A percentile compares a stretch with the other conserved stretches of the same genome.
phyloP scores from a whole-genome alignment of 2,888 invertebrate genomes.

The Andrena marginata region DNA sequence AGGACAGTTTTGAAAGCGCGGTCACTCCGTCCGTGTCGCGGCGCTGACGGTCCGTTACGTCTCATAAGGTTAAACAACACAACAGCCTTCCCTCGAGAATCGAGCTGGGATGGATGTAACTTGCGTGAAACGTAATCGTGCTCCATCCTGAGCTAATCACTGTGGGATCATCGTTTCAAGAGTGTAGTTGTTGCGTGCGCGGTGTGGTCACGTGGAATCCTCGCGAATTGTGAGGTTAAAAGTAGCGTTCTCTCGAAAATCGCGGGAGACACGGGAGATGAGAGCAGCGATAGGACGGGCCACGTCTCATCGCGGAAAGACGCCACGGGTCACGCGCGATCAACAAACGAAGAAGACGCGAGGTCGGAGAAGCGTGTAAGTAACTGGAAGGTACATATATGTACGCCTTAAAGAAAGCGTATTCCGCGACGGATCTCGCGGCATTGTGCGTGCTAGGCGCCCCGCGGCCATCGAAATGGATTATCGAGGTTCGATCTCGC shows the following conservation, averaged over 20 bases:
- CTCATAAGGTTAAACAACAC: constrained; percentile 13
- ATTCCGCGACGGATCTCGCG: background rate
- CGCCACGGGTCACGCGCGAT: background rate
- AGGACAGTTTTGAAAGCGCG: background rate
- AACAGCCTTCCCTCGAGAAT: constrained; percentile 2
- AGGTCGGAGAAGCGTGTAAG: constrained; percentile 28
- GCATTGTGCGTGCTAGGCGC: constrained; percentile 47
- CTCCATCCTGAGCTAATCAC: background rate
- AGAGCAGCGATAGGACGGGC: constrained; percentile 10
- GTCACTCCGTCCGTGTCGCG: background rate
- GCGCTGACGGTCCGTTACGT: background rate
- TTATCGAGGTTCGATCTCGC: constrained; percentile 58
- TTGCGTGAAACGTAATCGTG: constrained; percentile 3
- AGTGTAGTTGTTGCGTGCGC: no score
- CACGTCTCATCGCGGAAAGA: constrained; percentile 9
- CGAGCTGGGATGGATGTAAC: constrained; percentile 7
- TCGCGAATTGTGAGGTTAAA: constrained; percentile 13
- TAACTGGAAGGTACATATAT: constrained; percentile 10
- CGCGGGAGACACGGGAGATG: constrained; percentile 14
- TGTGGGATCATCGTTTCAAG: no score
- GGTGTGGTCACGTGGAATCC: no score
- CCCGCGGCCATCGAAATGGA: constrained; percentile 42
- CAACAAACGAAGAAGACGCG: constrained; percentile 1
- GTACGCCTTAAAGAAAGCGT: background rate
- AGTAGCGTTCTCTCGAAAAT: constrained; percentile 13